phyloP scores from a whole-genome alignment of 2,797 vertebrate genomes.

The Leuciscus waleckii region DNA sequence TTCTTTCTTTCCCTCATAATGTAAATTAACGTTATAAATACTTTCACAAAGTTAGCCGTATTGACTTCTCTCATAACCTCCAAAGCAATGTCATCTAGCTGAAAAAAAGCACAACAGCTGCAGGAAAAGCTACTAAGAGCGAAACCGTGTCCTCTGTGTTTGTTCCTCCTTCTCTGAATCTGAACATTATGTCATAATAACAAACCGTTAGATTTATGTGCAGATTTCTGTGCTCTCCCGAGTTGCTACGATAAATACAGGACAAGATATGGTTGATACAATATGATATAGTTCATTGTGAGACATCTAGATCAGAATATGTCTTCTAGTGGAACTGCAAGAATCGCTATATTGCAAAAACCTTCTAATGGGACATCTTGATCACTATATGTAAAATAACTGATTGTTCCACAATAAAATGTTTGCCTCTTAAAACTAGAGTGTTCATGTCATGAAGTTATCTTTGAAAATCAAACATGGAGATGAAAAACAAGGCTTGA shows the following conservation, averaged over 20 bases:
- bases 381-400: background rate
- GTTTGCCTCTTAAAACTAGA: no score
- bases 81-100: constrained; percentile 12
- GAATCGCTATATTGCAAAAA: background rate
- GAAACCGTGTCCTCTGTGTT: constrained; percentile 4
- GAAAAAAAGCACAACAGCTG: background rate
- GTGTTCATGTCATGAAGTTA: no score
- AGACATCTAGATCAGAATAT: background rate
- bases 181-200: background rate
- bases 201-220: background rate
- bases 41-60: background rate
- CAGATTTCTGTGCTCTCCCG: background rate
- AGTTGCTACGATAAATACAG: background rate
- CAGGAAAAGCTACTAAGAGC: background rate
- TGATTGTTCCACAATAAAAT: no score
- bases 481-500: no score
- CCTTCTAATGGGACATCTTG: background rate
- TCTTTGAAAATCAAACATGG: no score
- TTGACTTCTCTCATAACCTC: constrained; percentile 21
- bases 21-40: background rate
- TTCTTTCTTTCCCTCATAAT: background rate
- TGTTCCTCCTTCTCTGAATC: constrained; percentile 20
- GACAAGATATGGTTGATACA: background rate
- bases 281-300: background rate
- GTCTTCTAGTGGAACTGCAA: background rate